Conservation (phyloP, 2,888 invertebrate genomes). For the Mystacides longicornis region DNA sequence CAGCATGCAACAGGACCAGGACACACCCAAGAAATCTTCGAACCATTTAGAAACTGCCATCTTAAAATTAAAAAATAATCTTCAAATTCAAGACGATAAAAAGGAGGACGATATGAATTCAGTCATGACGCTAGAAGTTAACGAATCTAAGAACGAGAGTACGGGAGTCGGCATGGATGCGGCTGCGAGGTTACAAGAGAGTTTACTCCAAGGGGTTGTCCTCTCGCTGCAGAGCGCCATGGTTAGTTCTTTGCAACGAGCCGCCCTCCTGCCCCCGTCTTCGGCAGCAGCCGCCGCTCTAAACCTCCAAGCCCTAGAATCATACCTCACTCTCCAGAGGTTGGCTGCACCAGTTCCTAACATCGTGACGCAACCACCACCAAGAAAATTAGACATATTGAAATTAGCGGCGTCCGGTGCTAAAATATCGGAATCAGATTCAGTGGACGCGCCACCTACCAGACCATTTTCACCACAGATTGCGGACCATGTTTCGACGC, state of each 20-base stretch:
- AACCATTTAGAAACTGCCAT: conserved; percentile 49
- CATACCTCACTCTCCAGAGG: conserved; percentile 75
- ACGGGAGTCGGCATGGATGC: conserved; percentile 36
- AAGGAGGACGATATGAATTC: conserved; percentile 28
- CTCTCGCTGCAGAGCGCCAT: conserved; percentile 77
- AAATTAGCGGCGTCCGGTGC: conserved; percentile 54
- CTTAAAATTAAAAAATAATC: conserved; percentile 47
- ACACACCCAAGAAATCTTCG: conserved; percentile 31
- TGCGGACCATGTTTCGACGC: conserved; percentile 45
- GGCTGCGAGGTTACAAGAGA: conserved; percentile 49
- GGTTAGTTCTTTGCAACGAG: conserved; percentile 77
- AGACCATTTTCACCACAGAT: conserved; percentile 43
- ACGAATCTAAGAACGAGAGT: conserved; percentile 38
- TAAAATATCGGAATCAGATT: conserved; percentile 45
- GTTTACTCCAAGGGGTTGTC: conserved; percentile 66
- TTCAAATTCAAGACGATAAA: conserved; percentile 47
- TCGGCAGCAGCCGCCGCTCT: conserved; percentile 79
- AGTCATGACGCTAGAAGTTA: conserved; percentile 18
- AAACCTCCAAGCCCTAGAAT: conserved; percentile 79
- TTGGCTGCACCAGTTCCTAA: conserved; percentile 62
- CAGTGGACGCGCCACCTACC: conserved; percentile 33
- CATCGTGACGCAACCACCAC: conserved; percentile 34
- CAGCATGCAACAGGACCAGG: conserved; percentile 13
- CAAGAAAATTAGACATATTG: conserved; percentile 58
- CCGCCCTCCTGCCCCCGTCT: conserved; percentile 72